Evolutionary conservation across 2,113 vertebrate species (phyloP).

Genomic region (Melanostigma gelatinosum): DNA sequence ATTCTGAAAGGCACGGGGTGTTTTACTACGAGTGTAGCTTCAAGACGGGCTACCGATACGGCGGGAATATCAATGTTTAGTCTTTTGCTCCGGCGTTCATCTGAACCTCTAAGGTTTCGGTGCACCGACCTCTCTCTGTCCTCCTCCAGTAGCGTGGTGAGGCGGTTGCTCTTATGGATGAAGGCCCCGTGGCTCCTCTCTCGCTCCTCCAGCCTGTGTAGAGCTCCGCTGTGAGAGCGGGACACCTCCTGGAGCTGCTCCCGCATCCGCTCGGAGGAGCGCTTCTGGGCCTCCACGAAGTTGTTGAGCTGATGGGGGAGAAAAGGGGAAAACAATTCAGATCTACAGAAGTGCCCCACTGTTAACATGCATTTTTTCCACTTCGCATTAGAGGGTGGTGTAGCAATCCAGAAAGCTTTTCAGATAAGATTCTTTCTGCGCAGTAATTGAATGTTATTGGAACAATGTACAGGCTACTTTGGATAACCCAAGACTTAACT

Average conservation of each 20-base stretch:
- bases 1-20: constrained; percentile 39
- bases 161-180: constrained; percentile 86
- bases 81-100: constrained; percentile 30
- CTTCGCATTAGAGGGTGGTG: no score
- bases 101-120: constrained; percentile 8
- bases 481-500: background rate
- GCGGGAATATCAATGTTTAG: constrained; percentile 34
- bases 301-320: constrained; percentile 82
- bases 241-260: constrained; percentile 87
- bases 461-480: background rate
- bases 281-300: constrained; percentile 85
- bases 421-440: background rate
- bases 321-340: background rate
- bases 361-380: background rate
- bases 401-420: background rate
- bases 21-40: constrained; percentile 29
- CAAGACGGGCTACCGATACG: constrained; percentile 24
- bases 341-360: background rate
- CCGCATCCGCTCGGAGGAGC: constrained; percentile 83
- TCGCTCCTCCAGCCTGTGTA: constrained; percentile 86
- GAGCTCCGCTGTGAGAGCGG: constrained; percentile 83
- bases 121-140: constrained; percentile 89
- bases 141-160: constrained; percentile 87
- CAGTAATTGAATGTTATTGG: background rate
- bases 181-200: constrained; percentile 87